These are phyloP conservation scores for Indicator maculatus DNA, from an alignment of 2,113 vertebrate species.

Conservation along the genomic window DNA sequence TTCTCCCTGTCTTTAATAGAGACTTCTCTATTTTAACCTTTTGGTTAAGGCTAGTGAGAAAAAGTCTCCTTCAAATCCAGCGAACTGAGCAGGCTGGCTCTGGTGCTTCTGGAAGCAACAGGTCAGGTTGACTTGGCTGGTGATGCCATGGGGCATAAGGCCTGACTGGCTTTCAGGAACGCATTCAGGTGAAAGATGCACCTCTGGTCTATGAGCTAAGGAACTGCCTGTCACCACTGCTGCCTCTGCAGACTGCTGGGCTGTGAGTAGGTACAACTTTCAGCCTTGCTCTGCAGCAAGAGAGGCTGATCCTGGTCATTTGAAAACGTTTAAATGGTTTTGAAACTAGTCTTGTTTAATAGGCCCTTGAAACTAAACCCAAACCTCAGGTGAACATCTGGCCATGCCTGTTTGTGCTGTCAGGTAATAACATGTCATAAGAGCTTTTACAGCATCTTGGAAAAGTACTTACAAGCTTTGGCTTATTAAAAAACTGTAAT, in stretches of 20 bases:
- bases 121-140: neutral
- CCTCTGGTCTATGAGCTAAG: neutral
- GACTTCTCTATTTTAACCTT: neutral
- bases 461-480: constrained; percentile 38
- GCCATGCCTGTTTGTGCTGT: constrained; percentile 3
- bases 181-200: neutral
- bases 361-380: constrained; percentile 70
- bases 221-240: neutral
- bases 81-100: neutral
- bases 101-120: neutral
- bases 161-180: neutral
- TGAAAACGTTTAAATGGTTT: constrained; percentile 40
- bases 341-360: constrained; percentile 52
- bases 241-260: neutral
- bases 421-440: neutral
- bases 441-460: neutral
- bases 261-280: neutral
- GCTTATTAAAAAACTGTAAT: neutral
- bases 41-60: neutral
- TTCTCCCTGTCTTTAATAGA: neutral
- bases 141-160: neutral
- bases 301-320: constrained; percentile 58
- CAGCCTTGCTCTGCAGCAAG: neutral
- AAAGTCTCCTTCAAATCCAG: neutral
- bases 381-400: constrained; percentile 25